Base-by-base conservation (phyloP, 2,888 invertebrate species). In the Theretra japonica region DNA sequence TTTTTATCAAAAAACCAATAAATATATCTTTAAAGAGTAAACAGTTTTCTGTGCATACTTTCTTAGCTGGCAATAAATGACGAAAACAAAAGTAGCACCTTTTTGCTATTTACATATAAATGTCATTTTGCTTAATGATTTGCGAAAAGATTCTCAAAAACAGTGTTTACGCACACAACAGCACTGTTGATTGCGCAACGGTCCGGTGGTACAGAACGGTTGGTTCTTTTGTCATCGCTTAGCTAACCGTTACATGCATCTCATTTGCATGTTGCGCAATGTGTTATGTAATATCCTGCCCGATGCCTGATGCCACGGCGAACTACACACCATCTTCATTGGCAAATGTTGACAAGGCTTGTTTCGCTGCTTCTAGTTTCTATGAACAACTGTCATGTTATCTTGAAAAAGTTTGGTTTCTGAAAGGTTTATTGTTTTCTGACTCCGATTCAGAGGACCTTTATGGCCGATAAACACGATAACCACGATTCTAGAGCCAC, bases 191-290 rank as follows among this genome's bases (percentile, higher is more conserved):
- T 65, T 41, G 23, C 41, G 70, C 69, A 69, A 69, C 33, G 41
- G 70, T 17, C 58, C 23, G 33, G 41, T 58, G 70, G 33, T 58
- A 70, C 41, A 65, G 56, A 58, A 33, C 41, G 70, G 57, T 70
- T 70, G 70, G 70, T 50, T 62, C 30, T 71, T 62, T 62, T 70
- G 72, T 70, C 65, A 50, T 70, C 57, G 68, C 68, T 72, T 72
- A 69, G 70, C 70, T 71, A 80, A 76, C 77, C 75, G 79, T 77
- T 73, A 73, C 70, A 65, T 23, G 30, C 70, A n/a, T 70, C 70
- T 70, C 58, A 70, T 68, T 73, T 70, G 57, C 68, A 60, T 53
- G 23, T 73, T 73, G 21, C 59, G 73, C 58, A 73, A 73, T 50
- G n/a, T 7, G 30, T 73, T 73, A 68, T 60, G 73, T 70, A 73